Evolutionary conservation across 1,140 invertebrate species (phyloP).

Genomic region (Bombus impatiens): DNA sequence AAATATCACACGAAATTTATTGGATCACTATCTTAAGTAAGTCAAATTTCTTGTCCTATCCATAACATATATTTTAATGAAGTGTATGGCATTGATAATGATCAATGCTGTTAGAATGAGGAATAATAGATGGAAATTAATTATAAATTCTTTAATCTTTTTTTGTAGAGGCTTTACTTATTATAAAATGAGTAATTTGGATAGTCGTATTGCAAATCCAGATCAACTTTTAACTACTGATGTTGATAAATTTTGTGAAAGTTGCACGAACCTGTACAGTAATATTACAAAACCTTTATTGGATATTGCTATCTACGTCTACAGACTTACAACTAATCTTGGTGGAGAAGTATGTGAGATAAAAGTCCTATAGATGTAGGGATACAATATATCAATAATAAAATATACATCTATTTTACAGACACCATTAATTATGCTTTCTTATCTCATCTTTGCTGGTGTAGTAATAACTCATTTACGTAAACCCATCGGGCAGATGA

Average conservation of each 20-base stretch:
- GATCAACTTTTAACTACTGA: slow-evolving; percentile 98
- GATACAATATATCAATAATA: slow-evolving; percentile 2
- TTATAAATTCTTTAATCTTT: neutral
- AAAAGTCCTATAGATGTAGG: neutral
- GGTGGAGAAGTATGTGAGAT: slow-evolving; percentile 87
- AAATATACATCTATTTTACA: slow-evolving; percentile 74
- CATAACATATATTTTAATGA: neutral
- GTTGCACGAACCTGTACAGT: slow-evolving; percentile 97
- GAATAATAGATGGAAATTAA: neutral
- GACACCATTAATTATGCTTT: slow-evolving; percentile 93
- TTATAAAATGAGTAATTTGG: slow-evolving; percentile 98
- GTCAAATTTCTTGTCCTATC: slow-evolving; percentile 69
- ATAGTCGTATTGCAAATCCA: slow-evolving; percentile 96
- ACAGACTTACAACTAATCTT: slow-evolving; percentile 92
- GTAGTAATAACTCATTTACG: slow-evolving; percentile 90
- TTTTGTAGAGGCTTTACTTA: slow-evolving; percentile 95
- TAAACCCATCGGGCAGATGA: slow-evolving; percentile 93
- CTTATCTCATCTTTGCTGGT: slow-evolving; percentile 93
- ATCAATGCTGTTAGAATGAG: neutral
- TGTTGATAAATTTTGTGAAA: slow-evolving; percentile 98
- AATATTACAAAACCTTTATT: slow-evolving; percentile 98
- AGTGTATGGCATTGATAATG: neutral
- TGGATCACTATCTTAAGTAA: slow-evolving; percentile 96
- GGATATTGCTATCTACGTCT: slow-evolving; percentile 97
- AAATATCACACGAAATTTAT: slow-evolving; percentile 93